A percentile compares a stretch with the other conserved stretches of the same genome.
phyloP scores from a whole-genome alignment of 53 echinoderm and acorn worm genomes.

The Antedon mediterranea region DNA sequence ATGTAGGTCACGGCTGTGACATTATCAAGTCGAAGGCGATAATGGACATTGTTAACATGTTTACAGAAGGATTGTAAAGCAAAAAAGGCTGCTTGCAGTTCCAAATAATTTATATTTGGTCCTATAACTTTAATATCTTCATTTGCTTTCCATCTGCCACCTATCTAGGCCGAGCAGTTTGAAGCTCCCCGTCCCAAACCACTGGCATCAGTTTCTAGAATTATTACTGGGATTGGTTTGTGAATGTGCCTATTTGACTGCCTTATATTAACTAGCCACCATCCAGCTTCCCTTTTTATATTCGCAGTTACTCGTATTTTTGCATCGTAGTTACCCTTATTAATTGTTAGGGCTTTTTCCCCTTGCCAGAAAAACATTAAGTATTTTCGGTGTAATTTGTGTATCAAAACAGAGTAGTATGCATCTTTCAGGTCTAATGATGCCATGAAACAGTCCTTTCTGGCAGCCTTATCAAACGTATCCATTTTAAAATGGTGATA shows the following conservation, averaged over 20 bases:
- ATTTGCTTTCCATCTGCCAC: constrained; percentile 1
- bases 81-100: constrained; percentile 9
- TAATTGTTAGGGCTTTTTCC: not conserved
- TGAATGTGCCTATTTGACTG: not conserved
- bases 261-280: not conserved
- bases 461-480: not conserved
- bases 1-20: not conserved
- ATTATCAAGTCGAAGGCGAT: not conserved
- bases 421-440: not conserved
- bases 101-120: constrained; percentile 17
- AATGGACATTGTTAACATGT: constrained; percentile 8
- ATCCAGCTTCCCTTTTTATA: not conserved
- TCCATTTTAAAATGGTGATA: not conserved
- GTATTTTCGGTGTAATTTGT: not conserved
- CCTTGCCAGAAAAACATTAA: not conserved
- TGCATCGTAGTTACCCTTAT: not conserved
- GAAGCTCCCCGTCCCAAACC: not conserved
- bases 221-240: not conserved
- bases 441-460: not conserved
- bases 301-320: not conserved
- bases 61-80: constrained; percentile 14
- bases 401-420: not conserved
- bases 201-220: not conserved
- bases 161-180: not conserved
- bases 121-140: not conserved